Evolutionary conservation across 2,113 vertebrate genomes (phyloP), one percentile per base, ranked within the genome.

Genomic region (Oenanthe melanoleuca): DNA sequence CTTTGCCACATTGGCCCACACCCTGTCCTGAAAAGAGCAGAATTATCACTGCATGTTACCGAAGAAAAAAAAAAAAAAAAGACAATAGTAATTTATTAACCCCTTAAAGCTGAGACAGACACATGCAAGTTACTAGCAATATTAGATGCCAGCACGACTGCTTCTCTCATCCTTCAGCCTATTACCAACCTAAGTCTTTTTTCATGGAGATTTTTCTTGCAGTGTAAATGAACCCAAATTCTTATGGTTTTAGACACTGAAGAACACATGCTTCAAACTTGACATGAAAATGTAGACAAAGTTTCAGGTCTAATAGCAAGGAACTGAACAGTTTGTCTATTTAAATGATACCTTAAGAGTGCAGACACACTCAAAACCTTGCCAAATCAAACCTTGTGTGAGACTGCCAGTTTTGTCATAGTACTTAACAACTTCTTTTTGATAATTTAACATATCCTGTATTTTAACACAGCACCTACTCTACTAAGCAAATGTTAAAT

Each of bases 1-100:
- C 97, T 99, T 99, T 40, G 99, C 99, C 92, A 99, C 98, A 12
- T 97, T 99, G 93, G 98, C 99, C 99, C 99, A 99, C 89, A 99
- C 98, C 92, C 99, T 99, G 95, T 99, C 99, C 99, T 99, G 97
- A 92, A 99, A 98, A 98, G 92, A 98, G 73, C 86, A 96, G 95
- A 61, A 97, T 86, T 74, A 96, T 97, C 97, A 98, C 86, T 93
- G 95, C 22, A 88, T 11, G 13, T 78, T 81, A 94, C 60, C 50
- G 70, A 81, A 91, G 29, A 2, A 14, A 17, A 7, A 28, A n/a
- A 26, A 66, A 22, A 7, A 4, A 63, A 14, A 61, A 49, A 65
- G 19, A 57, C 16, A 45, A 73, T 6, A 71, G 7, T 49, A 77
- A 73, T 4, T 66, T 70, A 33, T 69, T 52, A 80, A 63, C 12